These are phyloP conservation scores for Zapus hudsonius DNA, from an alignment of 2,113 vertebrate genomes.

Conservation along the genomic window DNA sequence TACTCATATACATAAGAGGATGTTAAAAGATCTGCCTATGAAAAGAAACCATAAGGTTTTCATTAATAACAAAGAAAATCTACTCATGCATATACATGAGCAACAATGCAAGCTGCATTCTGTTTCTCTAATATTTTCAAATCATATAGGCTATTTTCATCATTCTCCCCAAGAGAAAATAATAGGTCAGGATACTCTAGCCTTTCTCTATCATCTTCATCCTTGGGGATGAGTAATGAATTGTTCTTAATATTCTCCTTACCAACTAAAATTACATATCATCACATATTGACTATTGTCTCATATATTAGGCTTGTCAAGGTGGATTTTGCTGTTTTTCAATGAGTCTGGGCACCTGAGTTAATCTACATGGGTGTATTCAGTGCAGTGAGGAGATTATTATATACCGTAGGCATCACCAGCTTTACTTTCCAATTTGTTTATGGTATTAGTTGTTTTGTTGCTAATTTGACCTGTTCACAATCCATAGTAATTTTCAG, in stretches of 20 bases:
- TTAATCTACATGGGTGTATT: fast-evolving
- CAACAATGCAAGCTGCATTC: neutral
- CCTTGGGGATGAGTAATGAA: neutral
- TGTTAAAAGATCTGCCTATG: neutral
- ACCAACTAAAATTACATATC: neutral
- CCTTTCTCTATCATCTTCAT: neutral
- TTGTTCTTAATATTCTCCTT: neutral
- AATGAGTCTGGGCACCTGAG: fast-evolving
- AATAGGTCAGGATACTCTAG: neutral
- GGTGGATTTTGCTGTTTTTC: neutral
- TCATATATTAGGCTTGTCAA: fast-evolving
- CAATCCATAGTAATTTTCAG: too few species aligned
- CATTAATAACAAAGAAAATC: constrained; percentile 4
- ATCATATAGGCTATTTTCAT: neutral
- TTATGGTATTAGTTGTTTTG: too few species aligned
- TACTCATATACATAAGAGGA: neutral
- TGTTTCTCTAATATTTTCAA: neutral
- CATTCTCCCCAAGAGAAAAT: neutral
- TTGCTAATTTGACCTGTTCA: too few species aligned
- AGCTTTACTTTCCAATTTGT: neutral
- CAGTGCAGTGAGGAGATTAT: neutral
- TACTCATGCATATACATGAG: neutral
- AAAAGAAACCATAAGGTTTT: neutral
- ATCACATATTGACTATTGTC: neutral
- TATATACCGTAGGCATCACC: neutral